A percentile compares a stretch with the other conserved stretches of the same genome.
Evolutionary conservation across 2,113 vertebrate genomes (phyloP).

Genomic region (Apistogramma diplotaenia): DNA sequence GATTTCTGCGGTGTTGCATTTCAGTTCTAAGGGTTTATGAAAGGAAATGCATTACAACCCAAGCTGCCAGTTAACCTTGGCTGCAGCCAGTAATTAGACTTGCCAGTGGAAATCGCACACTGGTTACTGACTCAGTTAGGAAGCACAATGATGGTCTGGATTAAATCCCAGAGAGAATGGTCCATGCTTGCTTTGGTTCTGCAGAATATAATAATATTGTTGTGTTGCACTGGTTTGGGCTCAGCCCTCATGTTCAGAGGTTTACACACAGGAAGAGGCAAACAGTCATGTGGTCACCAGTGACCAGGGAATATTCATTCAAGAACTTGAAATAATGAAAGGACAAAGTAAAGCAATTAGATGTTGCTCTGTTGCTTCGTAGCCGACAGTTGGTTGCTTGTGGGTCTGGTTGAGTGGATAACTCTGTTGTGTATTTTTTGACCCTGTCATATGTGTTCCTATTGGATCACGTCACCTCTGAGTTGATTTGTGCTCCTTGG

Average conservation of each 20-base stretch:
- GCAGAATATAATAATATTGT: constrained; percentile 44
- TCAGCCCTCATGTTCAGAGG: neutral
- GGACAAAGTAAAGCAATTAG: neutral
- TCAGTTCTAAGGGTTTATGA: constrained; percentile 56
- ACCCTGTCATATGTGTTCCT: neutral
- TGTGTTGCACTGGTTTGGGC: neutral
- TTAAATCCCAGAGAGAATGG: constrained; percentile 29
- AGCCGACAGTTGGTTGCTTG: neutral
- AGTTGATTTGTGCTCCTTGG: neutral
- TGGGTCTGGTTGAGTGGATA: neutral
- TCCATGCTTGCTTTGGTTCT: constrained; percentile 44
- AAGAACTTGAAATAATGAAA: neutral
- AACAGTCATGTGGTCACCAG: neutral
- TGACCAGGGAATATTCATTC: neutral
- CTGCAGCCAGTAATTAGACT: constrained; percentile 61
- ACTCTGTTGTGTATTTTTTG: neutral
- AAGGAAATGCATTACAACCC: constrained; percentile 55
- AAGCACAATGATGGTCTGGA: constrained; percentile 46
- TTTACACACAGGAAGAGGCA: neutral
- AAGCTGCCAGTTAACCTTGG: constrained; percentile 52
- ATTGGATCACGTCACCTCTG: neutral
- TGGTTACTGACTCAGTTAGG: constrained; percentile 41
- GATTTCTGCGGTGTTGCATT: constrained; percentile 31
- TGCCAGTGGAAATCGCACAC: constrained; percentile 44
- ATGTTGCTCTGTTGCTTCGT: neutral